A percentile compares a stretch with the other conserved stretches of the same genome.
These are phyloP conservation scores for Tetragnatha versicolor DNA, from an alignment of 1,140 invertebrate genomes.

Conservation along the genomic window DNA sequence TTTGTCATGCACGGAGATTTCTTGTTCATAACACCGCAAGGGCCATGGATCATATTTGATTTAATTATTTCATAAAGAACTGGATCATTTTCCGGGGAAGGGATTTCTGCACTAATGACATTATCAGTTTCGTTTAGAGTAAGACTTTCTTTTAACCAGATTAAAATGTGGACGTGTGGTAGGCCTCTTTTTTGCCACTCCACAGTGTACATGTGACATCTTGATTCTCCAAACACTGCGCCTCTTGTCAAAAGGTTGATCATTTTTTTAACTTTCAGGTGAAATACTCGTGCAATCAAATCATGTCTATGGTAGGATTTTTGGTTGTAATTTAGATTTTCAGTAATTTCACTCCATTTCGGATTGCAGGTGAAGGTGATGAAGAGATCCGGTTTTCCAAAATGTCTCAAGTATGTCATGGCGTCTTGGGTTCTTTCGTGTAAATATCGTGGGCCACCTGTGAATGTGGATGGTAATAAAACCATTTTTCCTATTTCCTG, in stretches of 20 bases:
- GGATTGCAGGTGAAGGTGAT: background rate
- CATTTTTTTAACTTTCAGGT: conserved; percentile 61
- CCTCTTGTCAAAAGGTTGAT: conserved; percentile 53
- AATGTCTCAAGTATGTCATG: too few relatives aligned
- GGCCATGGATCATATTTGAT: conserved; percentile 69
- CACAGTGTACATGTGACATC: conserved; percentile 59
- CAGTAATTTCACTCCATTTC: background rate
- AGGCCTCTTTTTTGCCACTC: conserved; percentile 66
- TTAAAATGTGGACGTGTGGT: conserved; percentile 63
- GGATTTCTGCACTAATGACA: conserved; percentile 40
- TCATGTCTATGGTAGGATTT: conserved; percentile 61
- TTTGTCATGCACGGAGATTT: conserved; percentile 66
- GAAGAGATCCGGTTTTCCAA: too few relatives aligned
- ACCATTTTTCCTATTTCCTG: background rate
- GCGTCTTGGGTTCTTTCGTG: background rate
- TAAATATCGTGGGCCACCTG: background rate
- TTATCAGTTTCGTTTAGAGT: background rate
- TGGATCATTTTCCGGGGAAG: background rate
- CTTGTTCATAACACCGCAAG: conserved; percentile 65
- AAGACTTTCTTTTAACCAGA: conserved; percentile 49
- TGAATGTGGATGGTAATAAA: background rate
- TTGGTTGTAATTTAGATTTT: conserved; percentile 52
- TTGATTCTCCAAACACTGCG: conserved; percentile 24
- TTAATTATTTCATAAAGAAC: background rate
- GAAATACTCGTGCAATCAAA: conserved; percentile 63